Conservation (phyloP, 2,797 vertebrate species). For the Gallirallus australis region DNA sequence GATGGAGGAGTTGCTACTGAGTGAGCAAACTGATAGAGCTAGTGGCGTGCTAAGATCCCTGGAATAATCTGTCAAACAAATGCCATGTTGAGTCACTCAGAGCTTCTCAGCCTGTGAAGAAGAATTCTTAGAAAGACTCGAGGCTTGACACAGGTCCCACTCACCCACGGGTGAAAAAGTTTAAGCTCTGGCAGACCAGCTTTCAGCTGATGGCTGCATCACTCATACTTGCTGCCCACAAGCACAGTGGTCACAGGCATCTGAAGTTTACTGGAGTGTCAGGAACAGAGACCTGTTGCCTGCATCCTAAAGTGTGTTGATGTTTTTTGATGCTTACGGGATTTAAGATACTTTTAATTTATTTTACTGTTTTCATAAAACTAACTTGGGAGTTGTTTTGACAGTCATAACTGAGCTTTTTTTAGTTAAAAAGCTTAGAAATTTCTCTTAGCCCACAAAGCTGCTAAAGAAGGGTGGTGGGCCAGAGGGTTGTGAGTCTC, state of each 20-base stretch:
- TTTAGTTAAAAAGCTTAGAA: neutral
- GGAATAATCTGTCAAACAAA: constrained; percentile 45
- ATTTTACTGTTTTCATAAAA: neutral
- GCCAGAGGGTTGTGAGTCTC: neutral
- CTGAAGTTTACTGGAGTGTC: neutral
- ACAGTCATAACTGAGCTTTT: neutral
- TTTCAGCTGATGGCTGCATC: neutral
- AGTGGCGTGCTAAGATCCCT: neutral
- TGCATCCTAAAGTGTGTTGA: neutral
- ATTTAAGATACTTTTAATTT: neutral
- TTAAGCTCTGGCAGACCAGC: neutral
- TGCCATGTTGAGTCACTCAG: constrained; percentile 43
- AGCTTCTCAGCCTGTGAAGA: constrained; percentile 4
- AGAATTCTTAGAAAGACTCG: constrained; percentile 44
- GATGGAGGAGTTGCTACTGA: neutral
- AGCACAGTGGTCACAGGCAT: neutral
- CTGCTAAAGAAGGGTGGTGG: neutral
- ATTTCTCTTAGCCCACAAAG: neutral
- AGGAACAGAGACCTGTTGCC: neutral
- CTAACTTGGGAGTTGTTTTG: neutral
- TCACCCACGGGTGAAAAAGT: neutral
- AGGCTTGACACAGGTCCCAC: constrained; percentile 3
- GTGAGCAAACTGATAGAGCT: neutral
- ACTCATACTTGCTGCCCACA: neutral
- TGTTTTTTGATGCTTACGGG: neutral